A percentile compares a stretch with the other conserved stretches of the same genome.
These are phyloP conservation scores for Pyrocephalus nanus DNA, from an alignment of 2,797 vertebrate species.

Conservation along the genomic window DNA sequence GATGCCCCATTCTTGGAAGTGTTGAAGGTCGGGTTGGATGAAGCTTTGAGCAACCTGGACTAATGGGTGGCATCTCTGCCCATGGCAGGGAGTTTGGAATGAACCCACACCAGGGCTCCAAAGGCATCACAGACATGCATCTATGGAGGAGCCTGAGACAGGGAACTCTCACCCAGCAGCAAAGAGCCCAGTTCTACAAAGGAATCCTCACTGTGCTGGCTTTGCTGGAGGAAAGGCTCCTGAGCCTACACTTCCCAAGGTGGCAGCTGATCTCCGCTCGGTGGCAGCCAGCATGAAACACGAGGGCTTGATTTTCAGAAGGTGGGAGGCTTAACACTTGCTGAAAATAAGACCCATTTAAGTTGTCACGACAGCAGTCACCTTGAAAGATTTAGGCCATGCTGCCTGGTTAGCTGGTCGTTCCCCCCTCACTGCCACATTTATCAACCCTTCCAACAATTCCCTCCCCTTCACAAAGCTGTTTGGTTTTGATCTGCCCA, in stretches of 20 bases:
- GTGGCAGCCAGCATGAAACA: neutral
- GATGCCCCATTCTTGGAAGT: neutral
- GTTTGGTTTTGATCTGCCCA: neutral
- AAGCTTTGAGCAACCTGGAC: neutral
- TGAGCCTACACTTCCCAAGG: neutral
- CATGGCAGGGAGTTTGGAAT: neutral
- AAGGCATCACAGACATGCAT: neutral
- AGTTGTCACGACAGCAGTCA: conserved; percentile 43
- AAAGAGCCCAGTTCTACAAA: neutral
- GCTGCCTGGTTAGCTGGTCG: neutral
- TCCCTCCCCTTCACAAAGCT: neutral
- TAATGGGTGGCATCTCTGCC: neutral
- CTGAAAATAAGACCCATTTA: conserved; percentile 53
- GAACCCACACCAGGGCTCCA: neutral
- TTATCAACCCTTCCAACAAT: neutral
- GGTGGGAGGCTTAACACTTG: conserved; percentile 36
- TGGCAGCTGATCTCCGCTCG: neutral
- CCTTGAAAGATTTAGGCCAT: conserved; percentile 43
- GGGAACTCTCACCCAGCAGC: neutral
- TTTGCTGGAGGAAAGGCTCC: neutral
- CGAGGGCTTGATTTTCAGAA: conserved; percentile 31
- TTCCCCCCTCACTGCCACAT: neutral
- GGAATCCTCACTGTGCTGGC: neutral
- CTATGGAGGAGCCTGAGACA: neutral
- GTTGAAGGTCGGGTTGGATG: neutral